phyloP scores from a whole-genome alignment of 1,140 invertebrate species.

The Lordiphosa mommai region DNA sequence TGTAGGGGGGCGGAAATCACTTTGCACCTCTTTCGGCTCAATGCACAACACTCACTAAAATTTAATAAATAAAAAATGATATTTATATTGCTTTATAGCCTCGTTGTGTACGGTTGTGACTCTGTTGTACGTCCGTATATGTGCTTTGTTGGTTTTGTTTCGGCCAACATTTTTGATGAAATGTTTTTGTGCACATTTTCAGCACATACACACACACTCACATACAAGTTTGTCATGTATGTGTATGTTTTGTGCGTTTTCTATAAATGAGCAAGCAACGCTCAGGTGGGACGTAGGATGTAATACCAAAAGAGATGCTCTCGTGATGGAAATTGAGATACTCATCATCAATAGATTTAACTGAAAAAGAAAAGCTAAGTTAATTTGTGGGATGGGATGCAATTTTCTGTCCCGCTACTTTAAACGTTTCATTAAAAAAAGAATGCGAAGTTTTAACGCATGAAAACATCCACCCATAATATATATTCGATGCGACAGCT shows the following conservation, averaged over 20 bases:
- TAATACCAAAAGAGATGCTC: slow-evolving; percentile 1
- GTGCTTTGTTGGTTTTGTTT: slow-evolving; percentile 67
- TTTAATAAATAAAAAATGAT: slow-evolving; percentile 76
- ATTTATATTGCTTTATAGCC: slow-evolving; percentile 73
- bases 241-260: slow-evolving; percentile 30
- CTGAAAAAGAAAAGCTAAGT: no score
- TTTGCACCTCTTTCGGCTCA: slow-evolving; percentile 62
- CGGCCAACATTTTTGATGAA: slow-evolving; percentile 59
- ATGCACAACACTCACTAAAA: slow-evolving; percentile 74
- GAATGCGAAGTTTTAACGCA: no score
- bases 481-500: no score
- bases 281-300: slow-evolving; percentile 18
- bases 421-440: no score
- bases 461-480: no score
- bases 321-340: slow-evolving; percentile 4
- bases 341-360: no score
- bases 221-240: slow-evolving; percentile 9
- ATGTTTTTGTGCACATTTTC: slow-evolving; percentile 65
- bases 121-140: slow-evolving; percentile 25
- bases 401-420: no score
- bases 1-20: slow-evolving; percentile 33
- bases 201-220: slow-evolving; percentile 3
- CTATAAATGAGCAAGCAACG: slow-evolving; percentile 45
- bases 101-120: slow-evolving; percentile 22
- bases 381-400: no score